Percentiles rank a stretch among this genome's conserved stretches.
Evolutionary conservation across 1,140 invertebrate genomes (phyloP).

Genomic region (Pachypsylla venusta): DNA sequence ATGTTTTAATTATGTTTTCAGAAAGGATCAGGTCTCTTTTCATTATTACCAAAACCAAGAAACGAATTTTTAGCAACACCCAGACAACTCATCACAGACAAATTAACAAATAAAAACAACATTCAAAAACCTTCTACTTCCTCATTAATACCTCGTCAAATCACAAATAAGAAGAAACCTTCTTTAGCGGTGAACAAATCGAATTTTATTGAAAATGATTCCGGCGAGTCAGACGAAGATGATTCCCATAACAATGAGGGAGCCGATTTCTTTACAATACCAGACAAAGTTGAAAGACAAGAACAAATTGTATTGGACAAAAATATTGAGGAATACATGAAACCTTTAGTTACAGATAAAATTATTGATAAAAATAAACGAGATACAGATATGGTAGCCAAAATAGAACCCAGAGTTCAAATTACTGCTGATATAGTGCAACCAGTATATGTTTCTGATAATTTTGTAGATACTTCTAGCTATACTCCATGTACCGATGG

Average conservation of each 20-base stretch:
- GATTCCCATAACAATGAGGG: conserved; percentile 35
- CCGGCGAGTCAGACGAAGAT: conserved; percentile 23
- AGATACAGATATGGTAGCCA: not conserved
- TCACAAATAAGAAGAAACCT: too few species aligned
- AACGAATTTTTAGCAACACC: conserved; percentile 13
- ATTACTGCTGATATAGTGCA: too few species aligned
- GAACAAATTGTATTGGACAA: not conserved
- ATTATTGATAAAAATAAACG: not conserved
- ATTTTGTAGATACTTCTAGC: conserved; percentile 1
- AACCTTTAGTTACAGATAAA: conserved; percentile 27
- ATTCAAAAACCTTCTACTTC: too few species aligned
- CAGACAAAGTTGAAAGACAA: conserved; percentile 16
- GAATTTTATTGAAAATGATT: too few species aligned
- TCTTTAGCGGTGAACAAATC: too few species aligned
- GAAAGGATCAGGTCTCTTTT: conserved; percentile 22
- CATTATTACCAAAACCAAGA: conserved; percentile 22
- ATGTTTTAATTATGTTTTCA: too few species aligned
- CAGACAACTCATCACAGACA: not conserved
- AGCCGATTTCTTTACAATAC: conserved; percentile 26
- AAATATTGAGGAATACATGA: conserved; percentile 31
- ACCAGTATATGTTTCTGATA: too few species aligned
- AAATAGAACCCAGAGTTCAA: too few species aligned
- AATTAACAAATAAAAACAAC: conserved; percentile 11
- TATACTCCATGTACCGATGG: conserved; percentile 26
- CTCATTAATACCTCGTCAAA: too few species aligned